Conservation (phyloP, 1,140 invertebrate genomes). For the Sarcophaga peregrina region DNA sequence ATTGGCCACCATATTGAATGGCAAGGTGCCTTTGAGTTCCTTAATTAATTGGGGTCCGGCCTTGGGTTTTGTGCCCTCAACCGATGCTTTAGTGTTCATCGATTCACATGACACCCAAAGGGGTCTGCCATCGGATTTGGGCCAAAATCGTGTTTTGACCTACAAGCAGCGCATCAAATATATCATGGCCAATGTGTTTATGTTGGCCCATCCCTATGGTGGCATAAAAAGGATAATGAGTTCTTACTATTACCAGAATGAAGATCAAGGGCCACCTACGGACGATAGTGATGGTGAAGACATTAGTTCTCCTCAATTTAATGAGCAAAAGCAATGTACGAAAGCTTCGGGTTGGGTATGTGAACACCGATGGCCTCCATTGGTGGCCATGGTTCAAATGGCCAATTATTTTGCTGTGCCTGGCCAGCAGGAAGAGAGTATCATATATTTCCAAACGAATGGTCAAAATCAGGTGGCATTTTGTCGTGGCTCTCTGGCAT, state of each 20-base stretch:
- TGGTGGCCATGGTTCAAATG: conserved; percentile 84
- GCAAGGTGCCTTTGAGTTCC: conserved; percentile 42
- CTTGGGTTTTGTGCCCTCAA: conserved; percentile 71
- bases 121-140: conserved; percentile 69
- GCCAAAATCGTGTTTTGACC: conserved; percentile 66
- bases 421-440: conserved; percentile 65
- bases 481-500: conserved; percentile 75
- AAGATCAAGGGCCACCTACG: conserved; percentile 71
- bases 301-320: conserved; percentile 72
- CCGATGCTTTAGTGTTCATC: conserved; percentile 73
- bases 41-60: conserved; percentile 69
- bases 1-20: conserved; percentile 67
- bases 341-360: conserved; percentile 83
- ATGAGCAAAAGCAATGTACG: conserved; percentile 72
- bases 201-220: conserved; percentile 82
- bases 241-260: conserved; percentile 69
- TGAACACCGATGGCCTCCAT: conserved; percentile 86
- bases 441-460: conserved; percentile 79
- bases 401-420: conserved; percentile 70
- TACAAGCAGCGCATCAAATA: conserved; percentile 72
- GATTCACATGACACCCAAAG: conserved; percentile 74
- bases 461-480: conserved; percentile 81
- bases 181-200: conserved; percentile 80
- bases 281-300: not conserved
- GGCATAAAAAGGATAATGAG: conserved; percentile 76